Base-by-base conservation (phyloP, 2,888 invertebrate genomes). In the Diarsia rubi region DNA sequence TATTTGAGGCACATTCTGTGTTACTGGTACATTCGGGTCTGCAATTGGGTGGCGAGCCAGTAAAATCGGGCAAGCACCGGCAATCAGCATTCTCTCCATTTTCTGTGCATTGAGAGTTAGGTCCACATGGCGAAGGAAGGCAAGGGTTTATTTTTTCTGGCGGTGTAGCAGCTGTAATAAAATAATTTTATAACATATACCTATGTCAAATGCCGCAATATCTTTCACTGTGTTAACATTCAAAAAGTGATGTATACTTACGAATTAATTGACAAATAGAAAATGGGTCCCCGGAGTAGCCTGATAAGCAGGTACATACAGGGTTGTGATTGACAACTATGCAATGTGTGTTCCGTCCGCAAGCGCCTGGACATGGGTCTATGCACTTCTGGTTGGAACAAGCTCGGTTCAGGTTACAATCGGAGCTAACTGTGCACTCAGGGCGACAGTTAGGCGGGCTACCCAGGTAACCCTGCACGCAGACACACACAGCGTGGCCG, bases 311-410 rank as follows among this genome's bases (percentile, higher is more conserved):
- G 75, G 97, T 97, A 90, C 98, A 98, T 78, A 97, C 96, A 65
- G 98, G 97, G 82, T 98, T 97, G 84, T 98, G 98, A 89, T 97
- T 97, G 3, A 97, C 97, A 21, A 97, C 97, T 73, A 95, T 92
- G 82, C 97, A 97, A 73, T 96, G 93, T 21, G 97, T 97, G 82
- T 95, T 95, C 69, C 97, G 94, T 44, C 98, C 98, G 91, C 98
- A 98, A 59, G 97, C 97, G 84, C 98, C 98, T 27, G 97, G 97
- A 87, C 98, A 98, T 37, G 98, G 98, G 91, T 98, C 97, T 63
- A 96, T 95, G 90, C 98, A 98, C 93, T 98, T 98, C 88, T 97
- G 98, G 86, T 97, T 97, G 16, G 98, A 97, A 91, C 98, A 99
- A 67, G 98, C 98, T 86, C 95, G 97, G 88, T 97, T 96, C 70